These are phyloP conservation scores for Carapus acus DNA, from an alignment of 2,797 vertebrate genomes.

Conservation along the genomic window DNA sequence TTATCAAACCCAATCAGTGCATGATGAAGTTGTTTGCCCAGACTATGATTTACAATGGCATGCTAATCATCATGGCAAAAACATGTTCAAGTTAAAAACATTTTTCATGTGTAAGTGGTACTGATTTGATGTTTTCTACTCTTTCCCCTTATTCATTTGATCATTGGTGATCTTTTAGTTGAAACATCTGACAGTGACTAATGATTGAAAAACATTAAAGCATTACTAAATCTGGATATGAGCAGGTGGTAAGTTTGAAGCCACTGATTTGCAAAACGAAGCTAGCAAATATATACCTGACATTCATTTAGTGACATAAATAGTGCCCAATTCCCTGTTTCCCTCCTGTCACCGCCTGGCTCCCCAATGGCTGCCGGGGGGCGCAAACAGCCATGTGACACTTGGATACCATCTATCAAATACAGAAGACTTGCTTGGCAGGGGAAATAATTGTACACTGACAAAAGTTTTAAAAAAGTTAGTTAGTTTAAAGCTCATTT, in stretches of 20 bases:
- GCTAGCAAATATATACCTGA: no score
- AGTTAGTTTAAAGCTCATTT: no score
- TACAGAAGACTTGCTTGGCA: no score
- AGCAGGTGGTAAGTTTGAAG: not conserved
- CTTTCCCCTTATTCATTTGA: not conserved
- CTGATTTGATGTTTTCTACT: slow-evolving; percentile 6
- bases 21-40: slow-evolving; percentile 22
- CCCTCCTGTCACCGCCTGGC: no score
- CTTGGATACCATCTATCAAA: no score
- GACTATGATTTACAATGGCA: slow-evolving; percentile 1
- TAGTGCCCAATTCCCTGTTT: no score
- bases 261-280: no score
- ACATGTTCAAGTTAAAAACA: slow-evolving; percentile 23
- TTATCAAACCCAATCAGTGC: slow-evolving; percentile 27
- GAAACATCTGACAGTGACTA: slow-evolving; percentile 4
- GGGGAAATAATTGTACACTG: no score
- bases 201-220: not conserved
- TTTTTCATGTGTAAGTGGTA: slow-evolving; percentile 1
- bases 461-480: no score
- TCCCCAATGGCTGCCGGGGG: no score
- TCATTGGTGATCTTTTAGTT: slow-evolving; percentile 13
- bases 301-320: no score
- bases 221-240: not conserved
- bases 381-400: no score
- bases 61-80: slow-evolving; percentile 1